Evolutionary conservation across 2,888 invertebrate species (phyloP), one percentile per base, ranked within the genome.

Genomic region (Acanthosepion esculentum): DNA sequence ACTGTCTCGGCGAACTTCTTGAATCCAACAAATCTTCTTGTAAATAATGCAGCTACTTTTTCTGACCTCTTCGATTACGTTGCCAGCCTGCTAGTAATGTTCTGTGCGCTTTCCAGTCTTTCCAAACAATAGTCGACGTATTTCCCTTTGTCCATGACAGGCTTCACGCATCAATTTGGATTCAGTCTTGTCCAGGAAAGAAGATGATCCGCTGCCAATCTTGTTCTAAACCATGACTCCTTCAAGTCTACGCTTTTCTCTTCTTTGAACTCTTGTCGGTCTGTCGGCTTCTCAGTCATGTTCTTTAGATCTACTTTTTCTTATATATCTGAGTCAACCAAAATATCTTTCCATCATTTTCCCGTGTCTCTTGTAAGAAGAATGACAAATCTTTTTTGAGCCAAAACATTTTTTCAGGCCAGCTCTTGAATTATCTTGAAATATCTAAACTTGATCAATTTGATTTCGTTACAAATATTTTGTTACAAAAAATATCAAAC

Each of bases 191-290:
- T 78, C 78, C 78, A 78, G 78, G n/a, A n/a, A 78, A 78, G 15
- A 78, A 78, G 78, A 78, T 78, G 78, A 78, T n/a, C 78, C n/a
- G n/a, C 78, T 33, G 78, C 78, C 78, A 78, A 78, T 78, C n/a
- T 78, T 12, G n/a, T 33, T n/a, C n/a, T 15, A 10, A 18, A 78
- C n/a, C 78, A 78, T 4, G 12, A 78, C 15, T 8, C 78, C 15
- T 78, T 78, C n/a, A 33, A 78, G n/a, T 78, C 78, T n/a, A 12
- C 10, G n/a, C 15, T n/a, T 78, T 78, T 78, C 78, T 78, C n/a
- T 78, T 78, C 12, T 78, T 78, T 33, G 12, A 15, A n/a, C 12
- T n/a, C 15, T n/a, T 78, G 78, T 78, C 78, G n/a, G 15, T n/a
- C n/a, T 78, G 78, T n/a, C 78, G 78, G 78, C n/a, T 78, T 78